Percentiles rank a stretch among this genome's conserved stretches.
These are phyloP conservation scores for Cotesia congregata DNA, from an alignment of 2,888 invertebrate genomes.

Conservation along the genomic window DNA sequence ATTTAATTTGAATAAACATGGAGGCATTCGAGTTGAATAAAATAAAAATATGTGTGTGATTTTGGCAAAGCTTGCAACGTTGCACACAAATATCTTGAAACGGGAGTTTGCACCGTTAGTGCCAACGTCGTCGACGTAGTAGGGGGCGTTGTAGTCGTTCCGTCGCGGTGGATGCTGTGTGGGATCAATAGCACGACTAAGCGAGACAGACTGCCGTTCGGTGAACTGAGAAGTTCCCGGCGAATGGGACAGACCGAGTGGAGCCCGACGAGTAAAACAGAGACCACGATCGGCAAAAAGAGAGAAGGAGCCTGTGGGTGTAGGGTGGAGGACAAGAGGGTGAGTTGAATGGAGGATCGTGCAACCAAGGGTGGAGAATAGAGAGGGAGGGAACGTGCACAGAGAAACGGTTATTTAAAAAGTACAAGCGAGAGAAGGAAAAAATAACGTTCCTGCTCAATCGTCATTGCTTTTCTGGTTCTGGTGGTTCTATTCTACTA, in stretches of 20 bases:
- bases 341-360: constrained; percentile 56
- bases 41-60: constrained; percentile 15
- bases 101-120: constrained; percentile 26
- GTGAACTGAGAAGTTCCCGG: not conserved
- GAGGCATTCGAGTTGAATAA: not conserved
- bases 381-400: constrained; percentile 38
- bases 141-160: constrained; percentile 64
- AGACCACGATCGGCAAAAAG: constrained; percentile 32
- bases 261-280: not conserved
- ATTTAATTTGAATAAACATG: not conserved
- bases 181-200: constrained; percentile 69
- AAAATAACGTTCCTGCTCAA: not conserved
- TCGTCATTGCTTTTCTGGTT: constrained; percentile 13
- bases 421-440: not conserved
- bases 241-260: constrained; percentile 21
- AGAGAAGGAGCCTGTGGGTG: not conserved
- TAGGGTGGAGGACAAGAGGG: constrained; percentile 53
- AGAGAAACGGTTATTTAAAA: constrained; percentile 4
- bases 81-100: constrained; percentile 40
- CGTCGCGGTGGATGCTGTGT: constrained; percentile 70
- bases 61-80: constrained; percentile 40
- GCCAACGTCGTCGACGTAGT: constrained; percentile 47
- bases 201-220: constrained; percentile 42
- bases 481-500: not conserved
- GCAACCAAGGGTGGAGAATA: constrained; percentile 50